Evolutionary conservation across 2,113 vertebrate species (phyloP), one percentile per base, ranked within the genome.

Genomic region (Talpa occidentalis): DNA sequence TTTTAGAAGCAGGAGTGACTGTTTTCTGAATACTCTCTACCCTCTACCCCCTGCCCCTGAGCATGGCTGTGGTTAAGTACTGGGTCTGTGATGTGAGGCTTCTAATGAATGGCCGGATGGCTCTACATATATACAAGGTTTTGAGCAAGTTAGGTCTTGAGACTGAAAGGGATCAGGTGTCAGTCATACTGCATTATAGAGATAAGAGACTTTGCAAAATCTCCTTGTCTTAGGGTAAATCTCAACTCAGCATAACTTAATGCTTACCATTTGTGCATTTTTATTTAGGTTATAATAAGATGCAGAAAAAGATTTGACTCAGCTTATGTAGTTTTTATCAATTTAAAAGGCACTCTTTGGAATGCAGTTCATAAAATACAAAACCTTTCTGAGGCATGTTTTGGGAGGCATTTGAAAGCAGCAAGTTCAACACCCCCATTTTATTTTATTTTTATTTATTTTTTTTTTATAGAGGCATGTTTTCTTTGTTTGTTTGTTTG

Each of bases 221-320:
- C 30, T 67, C 59, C 14, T 84, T 91, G 42, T 86, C 37, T 73
- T 91, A 10, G n/a, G 32, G 90, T 90, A 10, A 10, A 42, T 89
- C 40, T 90, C 81, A 54, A 42, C 14, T 95, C 40, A 91, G 26
- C 40, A 52, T 87, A 74, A 78, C n/a, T 89, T 88, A 30, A 22
- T 78, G 62, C 30, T 70, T 15, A 73, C 47, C 8, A 28, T 72
- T 30, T 70, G 12, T 69, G n/a, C 66, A 60, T 85, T 89, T 92
- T 76, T 35, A 69, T 90, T 87, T 84, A 93, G 52, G 16, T 85
- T 74, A 37, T 52, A 94, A 40, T 52, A 60, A 95, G 67, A 66
- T 21, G 52, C 24, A 37, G 92, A 56, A 44, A 69, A 95, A 22
- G 16, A 30, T 85, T 70, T 37, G 66, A 83, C 37, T 52, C 79